These are phyloP conservation scores for Acleris laterana DNA, from an alignment of 2,888 invertebrate genomes.

Conservation along the genomic window DNA sequence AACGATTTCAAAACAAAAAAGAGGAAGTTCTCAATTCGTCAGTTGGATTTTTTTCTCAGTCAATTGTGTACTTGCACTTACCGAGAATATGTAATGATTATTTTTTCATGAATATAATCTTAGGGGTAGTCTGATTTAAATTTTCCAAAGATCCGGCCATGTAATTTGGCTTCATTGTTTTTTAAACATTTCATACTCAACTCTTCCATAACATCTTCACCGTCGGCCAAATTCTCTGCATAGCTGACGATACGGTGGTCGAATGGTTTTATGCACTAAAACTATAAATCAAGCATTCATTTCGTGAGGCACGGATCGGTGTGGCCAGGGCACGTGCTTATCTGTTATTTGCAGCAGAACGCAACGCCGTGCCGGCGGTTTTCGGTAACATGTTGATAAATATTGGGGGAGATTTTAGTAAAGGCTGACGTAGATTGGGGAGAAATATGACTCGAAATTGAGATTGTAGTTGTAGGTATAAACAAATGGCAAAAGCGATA, in stretches of 20 bases:
- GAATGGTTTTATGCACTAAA: conserved; percentile 57
- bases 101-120: no score
- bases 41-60: no score
- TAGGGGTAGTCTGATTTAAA: no score
- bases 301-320: conserved; percentile 68
- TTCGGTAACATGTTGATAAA: conserved; percentile 73
- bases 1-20: no score
- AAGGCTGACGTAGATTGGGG: conserved; percentile 7
- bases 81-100: no score
- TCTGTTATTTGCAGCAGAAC: conserved; percentile 77
- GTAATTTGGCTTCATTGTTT: not conserved
- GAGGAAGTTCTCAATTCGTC: no score
- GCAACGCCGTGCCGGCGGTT: conserved; percentile 57
- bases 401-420: conserved; percentile 58
- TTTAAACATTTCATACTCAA: not conserved
- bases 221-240: conserved; percentile 10
- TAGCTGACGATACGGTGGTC: conserved; percentile 27
- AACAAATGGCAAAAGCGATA: no score
- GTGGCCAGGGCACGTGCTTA: conserved; percentile 77
- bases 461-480: no score
- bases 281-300: conserved; percentile 81
- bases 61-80: no score
- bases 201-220: conserved; percentile 6
- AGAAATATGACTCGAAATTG: not conserved
- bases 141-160: no score